A percentile compares a stretch with the other conserved stretches of the same genome.
Conservation (phyloP, 2,888 invertebrate species). For the Apamea monoglypha region DNA sequence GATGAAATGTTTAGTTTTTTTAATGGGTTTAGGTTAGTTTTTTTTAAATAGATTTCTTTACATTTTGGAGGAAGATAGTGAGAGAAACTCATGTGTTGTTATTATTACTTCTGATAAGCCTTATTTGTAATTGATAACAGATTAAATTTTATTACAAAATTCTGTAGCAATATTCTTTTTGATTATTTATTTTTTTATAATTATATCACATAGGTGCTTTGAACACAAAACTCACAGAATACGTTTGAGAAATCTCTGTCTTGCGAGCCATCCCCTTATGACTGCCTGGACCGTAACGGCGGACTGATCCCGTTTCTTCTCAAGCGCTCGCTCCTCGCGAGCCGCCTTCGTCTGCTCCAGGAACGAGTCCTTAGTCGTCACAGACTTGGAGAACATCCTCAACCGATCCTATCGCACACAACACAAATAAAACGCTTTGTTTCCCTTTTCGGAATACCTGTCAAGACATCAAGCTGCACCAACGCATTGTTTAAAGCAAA, state of each 20-base stretch:
- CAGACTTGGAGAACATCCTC: constrained; percentile 85
- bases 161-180: background rate
- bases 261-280: constrained; percentile 93
- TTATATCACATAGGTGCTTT: background rate
- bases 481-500: constrained; percentile 58
- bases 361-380: constrained; percentile 93
- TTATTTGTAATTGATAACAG: constrained; percentile 3
- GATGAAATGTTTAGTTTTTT: no score
- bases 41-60: background rate
- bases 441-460: constrained; percentile 77
- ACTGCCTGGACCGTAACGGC: constrained; percentile 94
- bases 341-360: constrained; percentile 97
- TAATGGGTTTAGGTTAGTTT: background rate
- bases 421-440: constrained; percentile 78
- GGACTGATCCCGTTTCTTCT: constrained; percentile 94
- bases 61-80: background rate
- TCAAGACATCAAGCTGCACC: constrained; percentile 70
- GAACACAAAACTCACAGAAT: constrained; percentile 92
- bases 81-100: background rate
- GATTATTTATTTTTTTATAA: background rate
- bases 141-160: background rate
- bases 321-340: constrained; percentile 96
- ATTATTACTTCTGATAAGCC: background rate
- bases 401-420: constrained; percentile 65
- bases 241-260: constrained; percentile 90